These are phyloP conservation scores for Ormyrus pomaceus DNA, from an alignment of 2,888 invertebrate genomes.

Conservation along the genomic window DNA sequence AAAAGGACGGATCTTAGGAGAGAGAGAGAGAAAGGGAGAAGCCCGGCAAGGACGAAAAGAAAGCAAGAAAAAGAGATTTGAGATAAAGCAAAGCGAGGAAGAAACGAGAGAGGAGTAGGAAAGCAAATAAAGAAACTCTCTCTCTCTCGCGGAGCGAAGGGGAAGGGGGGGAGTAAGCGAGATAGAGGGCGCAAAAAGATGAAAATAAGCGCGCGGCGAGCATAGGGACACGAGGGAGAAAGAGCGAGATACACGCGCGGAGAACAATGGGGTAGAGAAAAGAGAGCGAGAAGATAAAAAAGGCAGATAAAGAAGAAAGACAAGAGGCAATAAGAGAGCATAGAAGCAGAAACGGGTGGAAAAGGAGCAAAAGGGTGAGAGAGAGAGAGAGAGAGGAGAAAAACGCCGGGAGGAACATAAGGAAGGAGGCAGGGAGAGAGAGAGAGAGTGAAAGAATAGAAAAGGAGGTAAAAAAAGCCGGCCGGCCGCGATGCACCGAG, in stretches of 20 bases:
- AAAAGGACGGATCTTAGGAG: constrained; percentile 26
- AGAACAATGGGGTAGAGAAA: constrained; percentile 51
- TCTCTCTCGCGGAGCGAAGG: background rate
- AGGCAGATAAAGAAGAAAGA: constrained; percentile 52
- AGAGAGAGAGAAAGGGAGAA: constrained; percentile 10
- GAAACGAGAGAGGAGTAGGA: constrained; percentile 54
- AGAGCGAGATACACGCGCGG: constrained; percentile 40
- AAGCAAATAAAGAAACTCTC: constrained; percentile 52
- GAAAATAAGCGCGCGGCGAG: constrained; percentile 28
- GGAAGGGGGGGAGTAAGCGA: constrained; percentile 13
- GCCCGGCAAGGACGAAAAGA: constrained; percentile 27
- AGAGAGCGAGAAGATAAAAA: constrained; percentile 52
- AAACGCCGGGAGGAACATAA: constrained; percentile 33
- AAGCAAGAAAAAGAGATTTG: constrained; percentile 43
- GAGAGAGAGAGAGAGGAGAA: constrained; percentile 36
- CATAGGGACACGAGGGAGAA: constrained; percentile 32
- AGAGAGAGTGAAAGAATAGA: constrained; percentile 29
- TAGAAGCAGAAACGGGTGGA: constrained; percentile 32
- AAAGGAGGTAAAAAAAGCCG: constrained; percentile 32
- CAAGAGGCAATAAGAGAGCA: constrained; percentile 53
- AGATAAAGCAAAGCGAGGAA: constrained; percentile 51
- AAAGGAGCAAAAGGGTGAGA: constrained; percentile 48
- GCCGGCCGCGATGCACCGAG: constrained; percentile 24
- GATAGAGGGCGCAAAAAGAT: constrained; percentile 21
- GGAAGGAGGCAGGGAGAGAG: constrained; percentile 28